Evolutionary conservation across 2,113 vertebrate genomes (phyloP), one percentile per base, ranked within the genome.

Genomic region (Tragelaphus scriptus): DNA sequence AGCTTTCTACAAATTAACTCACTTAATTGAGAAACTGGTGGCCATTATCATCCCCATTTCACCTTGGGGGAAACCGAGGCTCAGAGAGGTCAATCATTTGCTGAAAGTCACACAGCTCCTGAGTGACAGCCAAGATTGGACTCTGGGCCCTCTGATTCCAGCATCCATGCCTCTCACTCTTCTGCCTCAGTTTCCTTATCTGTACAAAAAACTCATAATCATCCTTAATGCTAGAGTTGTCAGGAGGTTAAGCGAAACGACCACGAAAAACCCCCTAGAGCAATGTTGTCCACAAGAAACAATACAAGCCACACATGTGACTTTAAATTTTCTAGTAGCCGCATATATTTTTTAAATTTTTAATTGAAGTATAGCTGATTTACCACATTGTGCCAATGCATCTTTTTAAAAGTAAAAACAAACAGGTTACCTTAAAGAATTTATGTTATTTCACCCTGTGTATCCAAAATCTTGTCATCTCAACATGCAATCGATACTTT

Each of bases 141-240:
- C 40, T 90, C 59, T n/a, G 59, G 30, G 11, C 58, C 77, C 16
- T 84, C 86, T 47, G 71, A 44, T 58, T 89, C 61, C 14, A 8
- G 59, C 80, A 56, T 55, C 75, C 36, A 17, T 82, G 81, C 82
- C 36, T 93, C n/a, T 88, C 75, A n/a, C 28, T 58, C 51, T 59
- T 79, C 58, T 92, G 65, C 65, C 85, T 94, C 47, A 53, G 85
- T 89, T 96, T 97, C 94, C 56, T 80, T 53, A 65, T 59, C 44
- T 71, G 40, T 71, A 47, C 79, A 80, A 51, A 65, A 88, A 40
- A 17, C 63, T 65, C 58, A 58, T 28, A 65, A 84, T 30, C 84
- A 44, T 44, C 49, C 21, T n/a, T 81, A 28, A 51, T 49, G 25
- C 7, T 7, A 49, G 81, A 40, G 28, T 13, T 51, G 55, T 82